Evolutionary conservation across 2,797 vertebrate species (phyloP), one percentile per base, ranked within the genome.

Genomic region (Sebastes ruberrimus): DNA sequence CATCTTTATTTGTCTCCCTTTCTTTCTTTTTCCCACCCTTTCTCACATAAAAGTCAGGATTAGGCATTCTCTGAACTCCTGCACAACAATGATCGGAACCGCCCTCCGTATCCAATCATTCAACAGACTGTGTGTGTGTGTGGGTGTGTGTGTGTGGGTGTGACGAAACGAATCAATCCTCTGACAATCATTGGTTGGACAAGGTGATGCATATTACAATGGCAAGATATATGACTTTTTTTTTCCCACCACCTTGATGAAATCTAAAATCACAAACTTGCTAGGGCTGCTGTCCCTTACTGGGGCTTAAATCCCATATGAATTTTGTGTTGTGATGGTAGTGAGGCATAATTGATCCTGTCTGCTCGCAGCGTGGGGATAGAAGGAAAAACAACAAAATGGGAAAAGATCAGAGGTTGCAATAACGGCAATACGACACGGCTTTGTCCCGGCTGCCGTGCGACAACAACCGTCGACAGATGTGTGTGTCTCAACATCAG

Each of bases 251-350:
- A 77, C 73, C 49, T 84, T 72, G 80, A 86, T 91, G 63, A 90
- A 92, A 92, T 92, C 73, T 84, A 76, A 83, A 93, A 88, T 86
- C 83, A 82, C 55, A 74, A 71, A 87, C 64, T 68, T 86, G 74
- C 84, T 89, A 78, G 52, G 5, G 14, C 67, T 77, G 56, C 81
- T 71, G 69, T 81, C 71, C 67, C 30, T 75, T 35, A 55, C 13
- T 6, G 16, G n/a, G 56, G 70, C 66, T 84, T 87, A 87, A 86
- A 89, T 85, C 72, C 69, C 73, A 28, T 65, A 84, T 68, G 80
- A 78, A 89, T 89, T 91, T 88, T 56, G 20, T 76, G 59, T 75
- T 83, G 76, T 76, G 74, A 77, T 65, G 25, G 46, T 52, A 42
- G 35, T 56, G 73, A 77, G 18, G 35, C 10, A 27, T 93, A 86